phyloP scores from a whole-genome alignment of 2,113 vertebrate genomes.

The Crotalus viridis region DNA sequence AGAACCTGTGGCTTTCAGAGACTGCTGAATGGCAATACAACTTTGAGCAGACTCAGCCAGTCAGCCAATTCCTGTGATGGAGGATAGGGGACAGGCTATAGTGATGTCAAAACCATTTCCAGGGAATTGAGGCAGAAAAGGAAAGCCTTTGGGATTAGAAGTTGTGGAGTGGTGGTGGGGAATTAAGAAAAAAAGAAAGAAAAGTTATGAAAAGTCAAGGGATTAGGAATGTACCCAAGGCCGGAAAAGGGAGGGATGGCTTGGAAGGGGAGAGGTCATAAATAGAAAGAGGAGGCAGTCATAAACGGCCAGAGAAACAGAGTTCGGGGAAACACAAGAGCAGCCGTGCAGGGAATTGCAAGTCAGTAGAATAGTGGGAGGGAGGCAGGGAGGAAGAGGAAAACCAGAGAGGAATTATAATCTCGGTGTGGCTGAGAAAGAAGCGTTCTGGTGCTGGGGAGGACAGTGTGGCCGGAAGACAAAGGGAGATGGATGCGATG shows the following conservation, averaged over 20 bases:
- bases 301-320: background rate
- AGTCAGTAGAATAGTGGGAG: background rate
- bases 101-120: background rate
- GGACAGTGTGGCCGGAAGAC: background rate
- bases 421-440: background rate
- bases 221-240: background rate
- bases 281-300: background rate
- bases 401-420: background rate
- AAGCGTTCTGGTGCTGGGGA: background rate
- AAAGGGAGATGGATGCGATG: slow-evolving; percentile 1
- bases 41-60: background rate
- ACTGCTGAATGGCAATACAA: background rate
- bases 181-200: too few relatives aligned
- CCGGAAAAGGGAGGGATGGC: background rate
- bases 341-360: background rate
- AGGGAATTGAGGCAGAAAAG: background rate
- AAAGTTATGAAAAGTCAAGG: background rate
- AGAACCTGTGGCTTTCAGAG: background rate
- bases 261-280: background rate
- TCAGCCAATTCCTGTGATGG: background rate
- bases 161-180: background rate
- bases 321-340: background rate
- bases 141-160: background rate
- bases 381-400: too few relatives aligned
- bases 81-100: background rate